A percentile compares a stretch with the other conserved stretches of the same genome.
phyloP scores from a whole-genome alignment of 2,797 vertebrate species.

The Cyprinodon diabolis region DNA sequence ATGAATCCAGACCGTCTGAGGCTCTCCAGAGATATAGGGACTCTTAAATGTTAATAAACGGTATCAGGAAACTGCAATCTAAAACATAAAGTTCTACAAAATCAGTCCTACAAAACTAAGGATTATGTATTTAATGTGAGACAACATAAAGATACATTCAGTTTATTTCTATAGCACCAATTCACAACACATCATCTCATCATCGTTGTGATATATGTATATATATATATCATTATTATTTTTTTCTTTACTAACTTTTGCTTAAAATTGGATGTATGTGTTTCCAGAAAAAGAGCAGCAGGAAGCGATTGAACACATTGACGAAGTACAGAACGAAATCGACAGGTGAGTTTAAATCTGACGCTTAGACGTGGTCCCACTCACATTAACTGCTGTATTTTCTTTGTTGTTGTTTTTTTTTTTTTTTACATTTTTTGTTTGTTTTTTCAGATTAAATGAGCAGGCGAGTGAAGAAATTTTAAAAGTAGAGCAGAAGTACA shows the following conservation, averaged over 20 bases:
- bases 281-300: constrained; percentile 95
- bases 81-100: too few species aligned
- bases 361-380: not conserved
- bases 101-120: too few species aligned
- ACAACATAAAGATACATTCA: too few species aligned
- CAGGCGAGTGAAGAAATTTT: constrained; percentile 99
- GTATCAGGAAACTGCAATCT: too few species aligned
- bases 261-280: not conserved
- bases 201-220: too few species aligned
- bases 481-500: constrained; percentile 99
- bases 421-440: not conserved
- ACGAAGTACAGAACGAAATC: constrained; percentile 99
- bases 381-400: not conserved
- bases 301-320: constrained; percentile 99
- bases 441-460: constrained; percentile 90
- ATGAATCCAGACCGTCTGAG: too few species aligned
- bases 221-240: not conserved
- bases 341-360: constrained; percentile 86
- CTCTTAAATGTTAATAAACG: too few species aligned
- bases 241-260: not conserved
- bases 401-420: too few species aligned
- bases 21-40: too few species aligned
- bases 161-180: too few species aligned
- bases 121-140: too few species aligned
- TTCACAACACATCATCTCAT: too few species aligned